Conservation (phyloP, 2,113 vertebrate species). For the Otis tarda region DNA sequence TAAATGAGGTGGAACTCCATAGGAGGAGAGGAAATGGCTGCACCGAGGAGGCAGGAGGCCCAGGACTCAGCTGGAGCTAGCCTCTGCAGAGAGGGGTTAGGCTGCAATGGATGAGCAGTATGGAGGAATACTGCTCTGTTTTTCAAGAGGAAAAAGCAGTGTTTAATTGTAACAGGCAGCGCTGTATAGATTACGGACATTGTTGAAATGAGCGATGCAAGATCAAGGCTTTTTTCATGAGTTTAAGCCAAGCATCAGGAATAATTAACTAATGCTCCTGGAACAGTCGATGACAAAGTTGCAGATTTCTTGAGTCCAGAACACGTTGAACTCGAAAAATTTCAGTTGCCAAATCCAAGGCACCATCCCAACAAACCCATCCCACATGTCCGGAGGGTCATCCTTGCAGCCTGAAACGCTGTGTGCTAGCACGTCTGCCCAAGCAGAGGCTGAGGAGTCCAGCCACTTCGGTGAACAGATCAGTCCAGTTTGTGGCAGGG, state of each 20-base stretch:
- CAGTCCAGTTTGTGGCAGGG: neutral
- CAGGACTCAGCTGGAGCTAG: neutral
- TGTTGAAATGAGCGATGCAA: neutral
- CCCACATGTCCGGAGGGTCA: neutral
- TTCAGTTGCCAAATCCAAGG: neutral
- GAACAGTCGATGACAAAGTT: neutral
- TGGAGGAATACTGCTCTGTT: neutral
- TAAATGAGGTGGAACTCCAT: conserved; percentile 41
- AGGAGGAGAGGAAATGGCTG: neutral
- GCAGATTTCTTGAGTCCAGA: neutral
- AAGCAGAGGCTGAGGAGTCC: neutral
- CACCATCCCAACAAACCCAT: neutral
- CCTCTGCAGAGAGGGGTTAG: neutral
- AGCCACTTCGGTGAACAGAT: neutral
- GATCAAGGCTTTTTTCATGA: neutral
- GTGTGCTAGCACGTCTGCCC: neutral
- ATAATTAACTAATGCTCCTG: neutral
- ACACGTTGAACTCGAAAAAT: neutral
- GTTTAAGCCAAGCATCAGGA: neutral
- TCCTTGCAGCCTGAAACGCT: neutral
- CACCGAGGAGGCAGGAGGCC: neutral
- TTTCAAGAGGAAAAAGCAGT: neutral
- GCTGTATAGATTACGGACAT: neutral
- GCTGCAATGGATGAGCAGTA: neutral
- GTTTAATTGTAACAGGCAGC: neutral